Base-by-base conservation (phyloP, 1,140 invertebrate species). In the Solen grandis region DNA sequence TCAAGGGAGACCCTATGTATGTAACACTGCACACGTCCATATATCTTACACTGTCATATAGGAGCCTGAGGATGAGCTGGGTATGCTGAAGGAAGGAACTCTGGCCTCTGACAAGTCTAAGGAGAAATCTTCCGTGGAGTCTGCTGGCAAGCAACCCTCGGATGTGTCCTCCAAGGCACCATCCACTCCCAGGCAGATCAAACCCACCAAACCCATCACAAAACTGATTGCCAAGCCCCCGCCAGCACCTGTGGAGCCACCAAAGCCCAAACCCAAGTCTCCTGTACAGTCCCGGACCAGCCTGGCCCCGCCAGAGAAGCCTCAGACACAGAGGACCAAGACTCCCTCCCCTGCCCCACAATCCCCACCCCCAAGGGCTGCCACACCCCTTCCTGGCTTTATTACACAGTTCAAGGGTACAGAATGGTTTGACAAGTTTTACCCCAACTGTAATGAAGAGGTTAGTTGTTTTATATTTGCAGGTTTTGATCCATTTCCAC, bases 341-440 rank as follows among this genome's bases (percentile, higher is more conserved):
- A 83, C 60, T 25, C 80, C 60, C 22, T 77, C 33, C 16, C 83
- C 62, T 50, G 65, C 57, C 14, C 63, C 72, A 74, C 76, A 84
- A 16, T 74, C 81, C 16, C 75, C 86, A 22, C 86, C 86, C 33
- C 82, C 85, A 10, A 69, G 86, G 29, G 85, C 85, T 29, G 77
- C 86, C 4, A 88, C 90, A 8, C 90, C 90, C 16, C 82, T 92
- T 29, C 91, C 91, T 13, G 84, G 87, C 25, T 92, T 88, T 68
- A 88, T 92, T 55, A 85, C 80, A 36, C 90, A 90, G 84, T 92
- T 91, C 82, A 86, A 87, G n/a, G 88, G 86, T 0, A 80, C 85
- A 19, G 87, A 88, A 27, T 92, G 91, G 91, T 92, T 92, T 81
- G 84, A 91, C 57, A 90, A 91, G 69, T 89, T 86, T 82, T 91